Evolutionary conservation across 2,888 invertebrate species (phyloP).

Genomic region (Atrina japonica): DNA sequence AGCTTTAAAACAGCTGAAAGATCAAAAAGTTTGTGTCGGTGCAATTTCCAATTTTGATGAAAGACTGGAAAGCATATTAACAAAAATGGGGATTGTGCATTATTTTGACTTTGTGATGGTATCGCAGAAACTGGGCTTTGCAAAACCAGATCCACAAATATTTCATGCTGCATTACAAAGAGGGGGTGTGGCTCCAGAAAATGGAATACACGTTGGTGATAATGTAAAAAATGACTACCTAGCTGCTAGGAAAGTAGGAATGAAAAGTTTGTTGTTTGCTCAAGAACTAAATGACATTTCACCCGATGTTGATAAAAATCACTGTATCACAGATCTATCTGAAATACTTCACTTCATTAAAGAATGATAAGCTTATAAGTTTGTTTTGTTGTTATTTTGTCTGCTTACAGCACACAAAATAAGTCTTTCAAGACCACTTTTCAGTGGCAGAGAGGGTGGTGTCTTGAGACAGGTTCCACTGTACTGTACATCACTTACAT

Average conservation of each 20-base stretch:
- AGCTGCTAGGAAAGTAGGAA: constrained; percentile 88
- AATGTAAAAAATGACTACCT: constrained; percentile 88
- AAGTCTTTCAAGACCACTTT: too few species aligned
- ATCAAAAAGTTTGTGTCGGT: constrained; percentile 83
- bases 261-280: constrained; percentile 85
- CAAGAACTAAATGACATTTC: constrained; percentile 31
- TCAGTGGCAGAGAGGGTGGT: too few species aligned
- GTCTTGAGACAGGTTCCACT: too few species aligned
- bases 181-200: constrained; percentile 82
- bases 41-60: constrained; percentile 95
- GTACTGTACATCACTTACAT: too few species aligned
- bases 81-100: constrained; percentile 85
- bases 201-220: constrained; percentile 93
- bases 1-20: constrained; percentile 54
- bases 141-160: constrained; percentile 89
- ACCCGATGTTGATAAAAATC: constrained; percentile 32
- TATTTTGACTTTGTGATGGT: constrained; percentile 91
- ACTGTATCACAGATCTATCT: constrained; percentile 35
- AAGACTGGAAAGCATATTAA: constrained; percentile 86
- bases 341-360: constrained; percentile 28
- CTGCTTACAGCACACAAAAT: too few species aligned
- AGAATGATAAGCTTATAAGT: too few species aligned
- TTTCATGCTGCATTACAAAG: constrained; percentile 85
- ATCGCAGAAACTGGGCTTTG: constrained; percentile 88
- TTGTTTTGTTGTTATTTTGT: too few species aligned